Evolutionary conservation across 1,140 invertebrate species (phyloP), one percentile per base, ranked within the genome.

Genomic region (Daktulosphaira vitifoliae): DNA sequence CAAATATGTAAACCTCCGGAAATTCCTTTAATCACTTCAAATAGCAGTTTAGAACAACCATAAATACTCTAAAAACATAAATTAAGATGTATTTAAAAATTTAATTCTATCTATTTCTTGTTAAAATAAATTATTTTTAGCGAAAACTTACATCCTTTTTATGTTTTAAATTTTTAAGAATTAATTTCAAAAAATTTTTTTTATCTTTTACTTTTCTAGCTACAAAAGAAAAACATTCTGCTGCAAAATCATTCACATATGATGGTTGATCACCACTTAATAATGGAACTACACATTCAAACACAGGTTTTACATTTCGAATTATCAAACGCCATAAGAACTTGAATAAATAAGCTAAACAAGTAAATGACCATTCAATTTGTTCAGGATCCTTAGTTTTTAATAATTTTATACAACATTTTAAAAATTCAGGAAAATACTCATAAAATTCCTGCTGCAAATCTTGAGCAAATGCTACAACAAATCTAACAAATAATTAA

Each of bases 191-290:
- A 73, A 95, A 87, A 18, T 81, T 80, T 8, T 84, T 78, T 69
- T 86, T 88, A 69, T 94, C 86, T 69, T 81, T 84, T 38, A 92
- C 84, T 81, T 95, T 94, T 67, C 92, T 78, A 7, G 90, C 87
- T 1, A 96, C 84, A 78, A 92, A 95, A 13, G 91, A 85, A 79
- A 96, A 95, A 77, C 89, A 90, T 76, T 96, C 90, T 1, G 90
- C 88, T n/a, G 91, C 90, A 81, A 96, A 96, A 73, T 86, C 86
- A 68, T 86, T 85, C n/a, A 96, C 84, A 72, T 93, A 91, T 54
- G 82, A 79, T 59, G 87, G 88, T 65, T 82, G 78, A 4, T 78
- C 76, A 49, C 85, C 82, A 67, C 82, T 83, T 6, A 95, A 72
- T 1, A 95, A 73, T 1, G 89, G 88, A 20, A 89, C 74, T 39